These are phyloP conservation scores for Scolopax mira DNA, from an alignment of 2,113 vertebrate genomes.

Conservation along the genomic window DNA sequence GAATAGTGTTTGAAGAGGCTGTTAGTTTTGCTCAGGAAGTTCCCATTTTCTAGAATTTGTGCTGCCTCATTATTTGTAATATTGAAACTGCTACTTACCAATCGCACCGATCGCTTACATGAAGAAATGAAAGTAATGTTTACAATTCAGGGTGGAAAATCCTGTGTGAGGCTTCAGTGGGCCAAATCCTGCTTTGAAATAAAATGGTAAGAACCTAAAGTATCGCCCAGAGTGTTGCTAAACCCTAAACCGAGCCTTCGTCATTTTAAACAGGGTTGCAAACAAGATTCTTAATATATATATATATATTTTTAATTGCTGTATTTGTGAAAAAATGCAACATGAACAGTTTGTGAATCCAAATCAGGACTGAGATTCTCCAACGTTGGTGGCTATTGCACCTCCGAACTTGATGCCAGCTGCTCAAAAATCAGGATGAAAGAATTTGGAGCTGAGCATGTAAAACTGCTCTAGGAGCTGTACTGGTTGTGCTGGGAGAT, in stretches of 20 bases:
- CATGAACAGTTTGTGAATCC: neutral
- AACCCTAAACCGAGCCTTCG: neutral
- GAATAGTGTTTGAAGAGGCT: conserved; percentile 6
- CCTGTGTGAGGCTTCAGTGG: neutral
- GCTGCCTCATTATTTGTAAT: conserved; percentile 63
- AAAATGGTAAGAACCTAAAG: neutral
- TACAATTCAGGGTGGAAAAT: neutral
- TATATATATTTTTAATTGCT: neutral
- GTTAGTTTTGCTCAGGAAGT: conserved; percentile 47
- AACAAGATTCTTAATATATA: neutral
- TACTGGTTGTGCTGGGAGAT: neutral
- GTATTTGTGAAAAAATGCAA: neutral
- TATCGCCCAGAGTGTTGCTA: neutral
- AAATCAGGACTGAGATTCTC: neutral
- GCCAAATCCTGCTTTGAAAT: neutral
- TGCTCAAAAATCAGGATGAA: neutral
- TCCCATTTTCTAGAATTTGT: conserved; percentile 54
- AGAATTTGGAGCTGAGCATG: neutral
- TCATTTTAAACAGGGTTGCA: neutral
- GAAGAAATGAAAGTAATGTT: conserved; percentile 9
- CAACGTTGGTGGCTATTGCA: neutral
- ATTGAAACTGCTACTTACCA: conserved; percentile 40
- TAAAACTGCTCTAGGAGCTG: neutral
- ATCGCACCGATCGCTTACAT: neutral
- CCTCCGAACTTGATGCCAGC: neutral